phyloP scores from a whole-genome alignment of 2,888 invertebrate species.

The Acronicta alni region DNA sequence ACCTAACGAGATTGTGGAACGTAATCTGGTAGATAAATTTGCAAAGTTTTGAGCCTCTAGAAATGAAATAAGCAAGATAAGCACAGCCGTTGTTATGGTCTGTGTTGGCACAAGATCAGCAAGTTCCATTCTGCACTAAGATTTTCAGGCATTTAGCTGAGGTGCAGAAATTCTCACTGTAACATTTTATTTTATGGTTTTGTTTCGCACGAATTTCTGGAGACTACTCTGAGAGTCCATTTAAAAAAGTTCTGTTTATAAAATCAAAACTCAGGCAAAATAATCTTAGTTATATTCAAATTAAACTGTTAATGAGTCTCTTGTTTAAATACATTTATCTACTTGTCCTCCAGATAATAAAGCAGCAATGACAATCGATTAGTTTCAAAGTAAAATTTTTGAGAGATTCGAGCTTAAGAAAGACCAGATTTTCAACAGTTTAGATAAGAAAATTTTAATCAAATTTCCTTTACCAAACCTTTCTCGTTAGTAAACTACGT shows the following conservation, averaged over 20 bases:
- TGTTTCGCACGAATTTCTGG: not conserved
- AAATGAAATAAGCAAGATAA: slow-evolving; percentile 13
- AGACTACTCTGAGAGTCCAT: too few species aligned
- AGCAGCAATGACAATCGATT: too few species aligned
- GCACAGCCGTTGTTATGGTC: not conserved
- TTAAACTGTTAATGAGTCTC: too few species aligned
- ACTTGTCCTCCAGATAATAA: too few species aligned
- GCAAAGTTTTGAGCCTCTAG: slow-evolving; percentile 3
- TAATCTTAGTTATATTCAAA: too few species aligned
- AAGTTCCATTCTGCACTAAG: not conserved
- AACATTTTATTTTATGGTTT: not conserved
- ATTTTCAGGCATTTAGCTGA: not conserved
- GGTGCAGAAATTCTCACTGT: not conserved
- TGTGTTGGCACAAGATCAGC: not conserved
- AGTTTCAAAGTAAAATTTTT: too few species aligned
- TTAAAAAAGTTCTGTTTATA: too few species aligned
- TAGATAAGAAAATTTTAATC: not conserved
- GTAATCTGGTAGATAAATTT: slow-evolving; percentile 24
- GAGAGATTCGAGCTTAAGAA: not conserved
- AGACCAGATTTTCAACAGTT: not conserved
- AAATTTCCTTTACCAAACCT: too few species aligned
- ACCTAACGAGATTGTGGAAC: slow-evolving; percentile 24
- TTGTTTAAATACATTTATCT: too few species aligned
- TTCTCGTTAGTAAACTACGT: not conserved
- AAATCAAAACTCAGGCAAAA: too few species aligned